These are phyloP conservation scores for Pogonus chalceus DNA, from an alignment of 1,140 invertebrate species.

Conservation along the genomic window DNA sequence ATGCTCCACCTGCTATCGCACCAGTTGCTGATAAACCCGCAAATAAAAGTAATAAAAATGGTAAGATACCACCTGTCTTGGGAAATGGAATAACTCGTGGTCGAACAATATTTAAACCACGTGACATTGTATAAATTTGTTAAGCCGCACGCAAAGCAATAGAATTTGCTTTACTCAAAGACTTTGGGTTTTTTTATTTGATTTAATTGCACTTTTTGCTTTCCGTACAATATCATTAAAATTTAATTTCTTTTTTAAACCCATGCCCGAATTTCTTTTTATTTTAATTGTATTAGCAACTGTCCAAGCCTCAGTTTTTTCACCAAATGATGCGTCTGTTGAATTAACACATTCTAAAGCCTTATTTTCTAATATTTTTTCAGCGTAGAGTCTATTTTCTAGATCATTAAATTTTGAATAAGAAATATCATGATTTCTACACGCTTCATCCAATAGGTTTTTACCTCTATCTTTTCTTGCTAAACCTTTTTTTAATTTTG, in stretches of 20 bases:
- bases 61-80: slow-evolving; percentile 29
- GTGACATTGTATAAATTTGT: too few species aligned
- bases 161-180: too few species aligned
- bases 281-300: slow-evolving; percentile 28
- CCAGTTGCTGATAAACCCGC: slow-evolving; percentile 29
- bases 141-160: too few species aligned
- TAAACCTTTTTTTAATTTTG: slow-evolving; percentile 18
- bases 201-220: not conserved
- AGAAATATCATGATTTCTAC: slow-evolving; percentile 23
- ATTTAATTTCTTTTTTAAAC: not conserved
- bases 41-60: slow-evolving; percentile 27
- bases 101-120: too few species aligned
- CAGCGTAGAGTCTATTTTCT: slow-evolving; percentile 30
- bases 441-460: slow-evolving; percentile 23
- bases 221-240: too few species aligned
- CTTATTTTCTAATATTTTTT: slow-evolving; percentile 30
- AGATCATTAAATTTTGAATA: slow-evolving; percentile 29
- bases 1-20: slow-evolving; percentile 25
- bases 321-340: slow-evolving; percentile 27
- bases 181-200: slow-evolving; percentile 12
- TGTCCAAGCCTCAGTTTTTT: slow-evolving; percentile 26
- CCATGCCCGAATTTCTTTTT: slow-evolving; percentile 30
- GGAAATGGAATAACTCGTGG: slow-evolving; percentile 28
- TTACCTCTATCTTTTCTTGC: slow-evolving; percentile 18
- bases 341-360: slow-evolving; percentile 31